Base-by-base conservation (phyloP, 2,797 vertebrate genomes). In the Enteromius mattozi region DNA sequence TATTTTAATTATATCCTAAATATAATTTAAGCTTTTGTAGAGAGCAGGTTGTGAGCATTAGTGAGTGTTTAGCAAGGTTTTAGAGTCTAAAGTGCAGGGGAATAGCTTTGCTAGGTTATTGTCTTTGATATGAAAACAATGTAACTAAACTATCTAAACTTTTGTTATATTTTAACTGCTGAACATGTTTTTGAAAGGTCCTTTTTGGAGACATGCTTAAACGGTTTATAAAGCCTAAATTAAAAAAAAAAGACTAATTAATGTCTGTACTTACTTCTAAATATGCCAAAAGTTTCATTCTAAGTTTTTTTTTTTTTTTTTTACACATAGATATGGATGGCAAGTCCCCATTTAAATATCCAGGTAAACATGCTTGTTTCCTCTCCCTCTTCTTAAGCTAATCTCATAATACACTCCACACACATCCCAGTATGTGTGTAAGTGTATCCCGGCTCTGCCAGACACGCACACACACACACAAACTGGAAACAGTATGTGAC, bases 331-430 rank as follows among this genome's bases (percentile, higher is more conserved):
- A 13, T 40, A 2, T 27, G 33, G 2, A 47, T 54, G 33, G 81
- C 33, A 82, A 83, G 33, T 76, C 72, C 24, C 45, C 6, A 40
- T 66, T 68, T 68, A 54, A 37, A 54, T 56, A 65, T 75, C 33
- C 27, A 56, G 45, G 30, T 14, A 83, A 83, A 30, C 33, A 47
- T 27, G 35, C 72, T 42, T 81, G n/a, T 75, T 37, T 66, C 59
- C 49, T 21, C n/a, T 66, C 49, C 59, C 14, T 35, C 59, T 89
- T 90, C 91, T 92, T 79, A 59, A 80, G 86, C 87, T 92, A 93
- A 94, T 93, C 91, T 88, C 89, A 94, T 93, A 80, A 94, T 86
- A 61, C 89, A 81, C 40, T 76, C 30, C 17, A 78, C 30, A 45
- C 79, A 77, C 24, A 80, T 30, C 37, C 37, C 56, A 37, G 74